Base-by-base conservation (phyloP, 1,140 invertebrate species). In the Bombus terrestris region DNA sequence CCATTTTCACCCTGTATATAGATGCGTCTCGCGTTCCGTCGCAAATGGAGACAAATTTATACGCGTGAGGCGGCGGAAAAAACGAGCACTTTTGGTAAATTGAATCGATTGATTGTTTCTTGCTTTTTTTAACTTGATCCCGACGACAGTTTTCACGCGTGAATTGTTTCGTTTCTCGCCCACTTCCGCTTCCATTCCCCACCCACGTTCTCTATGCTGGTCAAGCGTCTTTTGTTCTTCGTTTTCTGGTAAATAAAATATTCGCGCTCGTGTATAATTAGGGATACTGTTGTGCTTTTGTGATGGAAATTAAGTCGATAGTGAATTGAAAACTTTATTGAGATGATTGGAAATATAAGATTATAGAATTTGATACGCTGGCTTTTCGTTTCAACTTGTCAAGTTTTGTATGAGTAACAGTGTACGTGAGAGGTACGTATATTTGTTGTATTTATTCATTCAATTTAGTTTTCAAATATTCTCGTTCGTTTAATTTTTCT, bases 1-100 rank as follows among this genome's bases (percentile, higher is more conserved):
- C 59, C 64, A 83, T 84, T 89, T 62, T 57, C n/a, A 32, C 9
- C 15, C 8, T 9, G 35, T 69, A 32, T 53, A 64, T 25, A 53
- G 66, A 75, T 43, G 68, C 39, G 73, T 73, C 59, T 73, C 62
- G 28, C 39, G 28, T 83, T 74, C 73, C 32, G 10, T 76, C 25
- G 57, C 74, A 86, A 86, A 86, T 86, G 81, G 73, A 86, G 85
- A 83, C 85, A 78, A 83, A 86, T 86, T 86, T 78, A 73, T 86
- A 85, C 78, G 69, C 18, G 69, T 3, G 15, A 32, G 35, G 57
- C 25, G 15, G 8, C 22, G 12, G n/a, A 18, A 13, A 15, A 73
- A 72, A 80, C 10, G 32, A 77, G 22, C 47, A 62, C 77, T 85
- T 72, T 85, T 73, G 83, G 72, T 85, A 85, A 85, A 85, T 85